These are phyloP conservation scores for Rhabdomys dilectus DNA, from an alignment of 2,113 vertebrate genomes.

Conservation along the genomic window DNA sequence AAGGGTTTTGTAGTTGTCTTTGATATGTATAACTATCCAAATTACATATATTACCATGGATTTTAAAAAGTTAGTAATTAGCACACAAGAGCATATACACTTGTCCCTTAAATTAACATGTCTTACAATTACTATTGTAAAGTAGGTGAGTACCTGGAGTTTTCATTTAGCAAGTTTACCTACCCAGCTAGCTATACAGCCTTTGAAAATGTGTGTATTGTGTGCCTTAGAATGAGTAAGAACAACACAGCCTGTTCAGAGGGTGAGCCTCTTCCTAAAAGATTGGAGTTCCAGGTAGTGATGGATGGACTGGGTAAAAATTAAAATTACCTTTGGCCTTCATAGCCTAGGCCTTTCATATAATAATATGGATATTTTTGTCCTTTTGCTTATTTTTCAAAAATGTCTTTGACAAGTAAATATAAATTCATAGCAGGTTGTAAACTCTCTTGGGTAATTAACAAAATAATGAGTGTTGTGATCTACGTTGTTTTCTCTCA, in stretches of 20 bases:
- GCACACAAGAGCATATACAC: neutral
- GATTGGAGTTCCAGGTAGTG: neutral
- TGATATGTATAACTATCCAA: neutral
- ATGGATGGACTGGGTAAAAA: neutral
- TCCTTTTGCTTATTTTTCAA: slow-evolving; percentile 11
- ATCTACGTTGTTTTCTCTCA: neutral
- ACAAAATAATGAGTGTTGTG: neutral
- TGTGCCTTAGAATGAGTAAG: neutral
- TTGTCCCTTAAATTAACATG: neutral
- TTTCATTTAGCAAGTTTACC: neutral
- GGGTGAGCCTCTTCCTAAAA: neutral
- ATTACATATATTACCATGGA: neutral
- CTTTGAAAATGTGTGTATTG: neutral
- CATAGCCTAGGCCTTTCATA: neutral
- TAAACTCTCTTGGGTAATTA: slow-evolving; percentile 40
- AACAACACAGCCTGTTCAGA: neutral
- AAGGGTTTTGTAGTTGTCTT: neutral
- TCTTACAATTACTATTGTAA: neutral
- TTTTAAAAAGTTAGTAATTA: neutral
- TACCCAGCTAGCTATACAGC: neutral
- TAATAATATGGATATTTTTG: neutral
- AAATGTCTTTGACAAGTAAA: slow-evolving; percentile 34
- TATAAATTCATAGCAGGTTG: neutral
- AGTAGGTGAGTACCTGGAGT: neutral
- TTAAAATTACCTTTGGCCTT: neutral